Percentiles rank a stretch among this genome's conserved stretches.
phyloP scores from a whole-genome alignment of 2,797 vertebrate species.

The Fistularia tabacaria region DNA sequence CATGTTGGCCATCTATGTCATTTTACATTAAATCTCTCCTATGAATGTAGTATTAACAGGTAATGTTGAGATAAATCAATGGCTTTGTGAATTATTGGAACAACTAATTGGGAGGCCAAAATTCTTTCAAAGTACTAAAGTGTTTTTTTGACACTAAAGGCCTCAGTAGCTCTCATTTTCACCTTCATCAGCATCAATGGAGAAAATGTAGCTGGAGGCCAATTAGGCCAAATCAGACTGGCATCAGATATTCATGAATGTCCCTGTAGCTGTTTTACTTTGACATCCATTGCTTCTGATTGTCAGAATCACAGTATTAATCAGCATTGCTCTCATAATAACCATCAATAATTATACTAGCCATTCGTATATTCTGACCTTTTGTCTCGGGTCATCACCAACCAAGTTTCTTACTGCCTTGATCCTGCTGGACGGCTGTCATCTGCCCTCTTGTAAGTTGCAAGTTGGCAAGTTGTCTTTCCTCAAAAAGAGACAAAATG shows the following conservation, averaged over 20 bases:
- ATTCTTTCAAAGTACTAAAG: not conserved
- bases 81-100: too few species aligned
- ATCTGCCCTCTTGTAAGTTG: constrained; percentile 46
- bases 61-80: too few species aligned
- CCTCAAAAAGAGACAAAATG: constrained; percentile 43
- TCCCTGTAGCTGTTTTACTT: constrained; percentile 37
- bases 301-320: constrained; percentile 50
- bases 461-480: constrained; percentile 51
- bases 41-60: too few species aligned
- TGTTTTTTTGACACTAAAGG: not conserved
- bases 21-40: too few species aligned
- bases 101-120: too few species aligned
- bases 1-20: too few species aligned
- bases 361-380: constrained; percentile 29
- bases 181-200: constrained; percentile 46
- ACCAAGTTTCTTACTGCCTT: not conserved
- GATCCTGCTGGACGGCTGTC: constrained; percentile 21
- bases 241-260: constrained; percentile 42
- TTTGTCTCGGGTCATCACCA: constrained; percentile 16
- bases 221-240: constrained; percentile 36
- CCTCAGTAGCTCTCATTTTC: constrained; percentile 19
- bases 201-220: constrained; percentile 27
- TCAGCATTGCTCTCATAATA: constrained; percentile 35
- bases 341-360: constrained; percentile 40
- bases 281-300: constrained; percentile 55